phyloP scores from a whole-genome alignment of 2,888 invertebrate species.

The Synergus japonicus region DNA sequence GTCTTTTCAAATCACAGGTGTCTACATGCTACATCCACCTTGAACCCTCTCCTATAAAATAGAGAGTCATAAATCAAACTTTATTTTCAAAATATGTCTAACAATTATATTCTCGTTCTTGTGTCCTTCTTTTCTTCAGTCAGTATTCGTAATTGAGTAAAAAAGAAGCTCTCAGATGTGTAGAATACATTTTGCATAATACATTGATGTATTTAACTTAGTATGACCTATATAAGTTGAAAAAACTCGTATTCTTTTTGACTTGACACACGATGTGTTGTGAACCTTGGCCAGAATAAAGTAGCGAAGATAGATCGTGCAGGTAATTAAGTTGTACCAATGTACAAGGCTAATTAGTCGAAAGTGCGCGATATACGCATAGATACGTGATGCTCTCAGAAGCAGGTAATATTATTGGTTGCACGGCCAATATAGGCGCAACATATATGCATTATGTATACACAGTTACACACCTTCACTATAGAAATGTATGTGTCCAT shows the following conservation, averaged over 20 bases:
- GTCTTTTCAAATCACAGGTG: not conserved
- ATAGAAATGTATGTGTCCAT: constrained; percentile 28
- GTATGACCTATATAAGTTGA: constrained; percentile 15
- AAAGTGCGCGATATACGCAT: constrained; percentile 55
- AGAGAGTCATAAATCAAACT: not conserved
- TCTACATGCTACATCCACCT: not conserved
- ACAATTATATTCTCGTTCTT: not conserved
- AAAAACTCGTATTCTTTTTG: constrained; percentile 18
- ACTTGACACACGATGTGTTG: constrained; percentile 25
- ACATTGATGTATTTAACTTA: too few species aligned
- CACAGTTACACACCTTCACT: not conserved
- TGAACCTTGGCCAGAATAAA: constrained; percentile 34
- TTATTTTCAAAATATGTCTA: not conserved
- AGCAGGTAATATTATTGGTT: constrained; percentile 32
- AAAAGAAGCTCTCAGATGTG: too few species aligned
- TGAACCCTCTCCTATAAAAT: not conserved
- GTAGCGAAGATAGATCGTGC: constrained; percentile 51
- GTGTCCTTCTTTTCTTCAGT: not conserved
- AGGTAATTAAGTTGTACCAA: constrained; percentile 56
- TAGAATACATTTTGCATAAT: too few species aligned
- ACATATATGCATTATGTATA: constrained; percentile 22
- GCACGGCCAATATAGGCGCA: not conserved
- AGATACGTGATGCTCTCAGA: constrained; percentile 51
- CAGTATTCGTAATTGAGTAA: not conserved
- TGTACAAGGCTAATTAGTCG: constrained; percentile 56